Base-by-base conservation (phyloP, 2,888 invertebrate genomes). In the Drosophila fungiperda region DNA sequence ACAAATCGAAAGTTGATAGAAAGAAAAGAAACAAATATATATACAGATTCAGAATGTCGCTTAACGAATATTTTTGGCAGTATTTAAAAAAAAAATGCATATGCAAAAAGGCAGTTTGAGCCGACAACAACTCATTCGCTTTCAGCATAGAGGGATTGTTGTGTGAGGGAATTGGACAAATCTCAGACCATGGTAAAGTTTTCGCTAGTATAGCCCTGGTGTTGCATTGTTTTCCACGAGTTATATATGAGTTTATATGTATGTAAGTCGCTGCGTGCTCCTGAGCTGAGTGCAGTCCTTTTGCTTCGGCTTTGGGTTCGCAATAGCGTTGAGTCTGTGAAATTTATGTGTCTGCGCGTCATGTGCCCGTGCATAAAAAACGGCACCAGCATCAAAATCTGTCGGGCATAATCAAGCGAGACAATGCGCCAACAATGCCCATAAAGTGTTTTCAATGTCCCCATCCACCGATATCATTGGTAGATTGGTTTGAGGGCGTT, bases 321-420 rank as follows among this genome's bases (percentile, higher is more conserved):
- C 0, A 38, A 33, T 40, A 48, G 64, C 53, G 71, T 64, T 66
- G 76, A 61, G 63, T 54, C 68, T 57, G 68, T 68, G 64, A 87
- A 89, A 85, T 85, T 85, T 89, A 85, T 85, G 85, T 85, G 85
- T 85, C 85, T 85, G 85, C 85, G 68, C 78, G 90, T 78, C 90
- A 78, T 59, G 73, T 65, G 58, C 33, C 45, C 58, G 68, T 70
- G 70, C 67, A 79, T 78, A 87, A 87, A 87, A 85, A 89, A 68
- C 61, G 70, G 68, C 68, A 67, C 68, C 77, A 83, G 83, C 77
- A 89, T 89, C 88, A 85, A 83, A 85, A 86, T 78, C 86, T 75
- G 68, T 57, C 69, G 75, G 73, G 86, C 88, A 89, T 87, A 89
- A 85, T 85, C 85, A 85, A 87, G 90, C 90, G 81, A 89, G 80